Conservation (phyloP, 2,113 vertebrate genomes). For the Carassius gibelio region DNA sequence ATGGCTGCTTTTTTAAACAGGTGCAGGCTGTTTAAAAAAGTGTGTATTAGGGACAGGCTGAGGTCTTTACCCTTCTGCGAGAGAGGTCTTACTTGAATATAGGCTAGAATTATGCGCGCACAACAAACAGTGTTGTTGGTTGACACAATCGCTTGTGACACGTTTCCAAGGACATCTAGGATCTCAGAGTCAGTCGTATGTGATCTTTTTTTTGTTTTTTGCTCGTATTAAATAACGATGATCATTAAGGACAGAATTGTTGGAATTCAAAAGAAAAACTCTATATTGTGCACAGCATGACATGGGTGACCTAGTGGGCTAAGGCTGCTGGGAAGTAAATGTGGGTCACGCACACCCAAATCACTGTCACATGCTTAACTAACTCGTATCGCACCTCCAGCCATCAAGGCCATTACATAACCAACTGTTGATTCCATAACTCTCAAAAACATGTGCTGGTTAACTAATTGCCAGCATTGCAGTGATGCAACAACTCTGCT, state of each 20-base stretch:
- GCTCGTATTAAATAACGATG: background rate
- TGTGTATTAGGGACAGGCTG: background rate
- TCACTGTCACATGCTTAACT: conserved; percentile 74
- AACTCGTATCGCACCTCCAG: conserved; percentile 76
- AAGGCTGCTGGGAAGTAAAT: conserved; percentile 58
- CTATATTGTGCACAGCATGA: background rate
- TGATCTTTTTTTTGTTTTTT: background rate
- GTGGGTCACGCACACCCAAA: conserved; percentile 73
- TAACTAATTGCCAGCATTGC: conserved; percentile 56
- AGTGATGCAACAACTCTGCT: conserved; percentile 47
- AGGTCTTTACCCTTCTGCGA: conserved; percentile 3
- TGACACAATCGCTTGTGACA: conserved; percentile 38
- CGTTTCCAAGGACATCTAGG: conserved; percentile 8
- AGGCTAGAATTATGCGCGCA: background rate
- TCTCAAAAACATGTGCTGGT: conserved; percentile 53
- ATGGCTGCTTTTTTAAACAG: conserved; percentile 37
- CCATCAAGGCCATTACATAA: conserved; percentile 74
- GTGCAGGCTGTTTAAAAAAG: background rate
- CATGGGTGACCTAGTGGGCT: conserved; percentile 45
- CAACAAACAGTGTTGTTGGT: conserved; percentile 33
- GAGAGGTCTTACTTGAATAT: conserved; percentile 28
- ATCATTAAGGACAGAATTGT: background rate
- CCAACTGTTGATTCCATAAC: conserved; percentile 73
- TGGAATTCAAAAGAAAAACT: background rate
- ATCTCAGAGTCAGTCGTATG: conserved; percentile 15